Percentiles rank a stretch among this genome's conserved stretches.
Conservation (phyloP, 2,797 vertebrate species). For the Poecilia velifera region DNA sequence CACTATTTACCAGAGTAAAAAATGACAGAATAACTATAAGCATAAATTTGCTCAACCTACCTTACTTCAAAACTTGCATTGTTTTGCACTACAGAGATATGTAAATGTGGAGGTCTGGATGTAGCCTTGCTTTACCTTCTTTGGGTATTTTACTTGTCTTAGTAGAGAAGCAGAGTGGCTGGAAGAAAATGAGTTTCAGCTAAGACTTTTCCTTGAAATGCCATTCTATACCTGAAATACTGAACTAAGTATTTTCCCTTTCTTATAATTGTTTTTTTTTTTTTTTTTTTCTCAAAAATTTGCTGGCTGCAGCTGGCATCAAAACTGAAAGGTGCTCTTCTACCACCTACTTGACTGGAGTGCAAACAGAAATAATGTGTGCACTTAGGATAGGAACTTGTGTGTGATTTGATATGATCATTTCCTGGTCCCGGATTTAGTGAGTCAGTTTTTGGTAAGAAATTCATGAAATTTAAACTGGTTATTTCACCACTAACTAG, state of each 20-base stretch:
- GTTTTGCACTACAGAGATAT: not conserved
- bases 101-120: not conserved
- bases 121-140: not conserved
- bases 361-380: not conserved
- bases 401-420: not conserved
- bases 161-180: not conserved
- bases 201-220: not conserved
- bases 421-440: not conserved
- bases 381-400: not conserved
- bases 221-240: not conserved
- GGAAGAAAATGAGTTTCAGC: not conserved
- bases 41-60: not conserved
- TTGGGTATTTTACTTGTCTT: not conserved
- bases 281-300: not conserved
- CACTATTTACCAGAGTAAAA: not conserved
- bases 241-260: not conserved
- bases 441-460: not conserved
- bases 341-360: not conserved
- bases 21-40: not conserved
- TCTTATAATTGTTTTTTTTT: not conserved
- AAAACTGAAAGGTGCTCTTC: not conserved
- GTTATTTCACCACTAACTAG: too few relatives aligned
- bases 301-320: not conserved
- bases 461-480: not conserved
- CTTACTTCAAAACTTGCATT: not conserved